Conservation (phyloP, 1,140 invertebrate genomes). For the Aphidius ervi region DNA sequence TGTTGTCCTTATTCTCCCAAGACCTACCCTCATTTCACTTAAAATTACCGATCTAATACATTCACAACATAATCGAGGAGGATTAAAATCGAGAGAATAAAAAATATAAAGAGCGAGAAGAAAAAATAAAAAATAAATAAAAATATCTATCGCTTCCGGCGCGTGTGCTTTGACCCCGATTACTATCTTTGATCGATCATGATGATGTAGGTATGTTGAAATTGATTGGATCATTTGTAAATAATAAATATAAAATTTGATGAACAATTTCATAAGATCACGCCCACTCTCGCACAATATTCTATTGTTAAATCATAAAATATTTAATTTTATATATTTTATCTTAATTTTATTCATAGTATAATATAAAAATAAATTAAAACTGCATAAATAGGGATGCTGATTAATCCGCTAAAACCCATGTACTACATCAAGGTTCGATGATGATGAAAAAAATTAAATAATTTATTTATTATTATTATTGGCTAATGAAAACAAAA, state of each 20-base stretch:
- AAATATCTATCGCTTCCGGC: not conserved
- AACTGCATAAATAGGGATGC: no score
- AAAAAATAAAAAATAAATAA: not conserved
- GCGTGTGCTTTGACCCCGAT: slow-evolving; percentile 7
- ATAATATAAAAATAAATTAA: no score
- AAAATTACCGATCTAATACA: slow-evolving; percentile 19
- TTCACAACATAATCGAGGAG: not conserved
- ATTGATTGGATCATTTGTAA: not conserved
- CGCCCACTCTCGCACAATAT: no score
- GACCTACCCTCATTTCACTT: slow-evolving; percentile 5
- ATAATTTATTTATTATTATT: not conserved
- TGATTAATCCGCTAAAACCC: no score
- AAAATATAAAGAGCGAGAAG: not conserved
- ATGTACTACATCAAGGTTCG: no score
- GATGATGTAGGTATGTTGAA: not conserved
- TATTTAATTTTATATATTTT: no score
- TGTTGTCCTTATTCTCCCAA: slow-evolving; percentile 4
- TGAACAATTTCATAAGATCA: no score
- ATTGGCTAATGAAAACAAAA: slow-evolving; percentile 11
- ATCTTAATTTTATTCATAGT: no score
- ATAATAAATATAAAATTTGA: no score
- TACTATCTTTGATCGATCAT: slow-evolving; percentile 3
- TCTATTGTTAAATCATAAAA: no score
- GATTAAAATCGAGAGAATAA: slow-evolving; percentile 6
- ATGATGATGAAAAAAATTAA: not conserved